Percentiles rank a stretch among this genome's conserved stretches.
phyloP scores from a whole-genome alignment of 2,888 invertebrate genomes.

The Ceriagrion tenellum region DNA sequence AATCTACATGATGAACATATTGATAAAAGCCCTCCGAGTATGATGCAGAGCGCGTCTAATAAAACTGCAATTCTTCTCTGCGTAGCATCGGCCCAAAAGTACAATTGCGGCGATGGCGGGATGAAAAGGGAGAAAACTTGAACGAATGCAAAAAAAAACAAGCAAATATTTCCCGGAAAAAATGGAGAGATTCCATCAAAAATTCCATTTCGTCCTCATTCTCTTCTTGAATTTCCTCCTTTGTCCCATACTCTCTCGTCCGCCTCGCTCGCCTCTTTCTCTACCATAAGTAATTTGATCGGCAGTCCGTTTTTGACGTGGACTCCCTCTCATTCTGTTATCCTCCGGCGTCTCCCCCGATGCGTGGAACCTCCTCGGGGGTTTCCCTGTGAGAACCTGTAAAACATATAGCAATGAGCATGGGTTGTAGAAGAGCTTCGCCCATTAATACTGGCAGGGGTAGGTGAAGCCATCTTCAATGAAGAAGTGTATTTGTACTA shows the following conservation, averaged over 20 bases:
- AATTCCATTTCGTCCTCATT: constrained; percentile 48
- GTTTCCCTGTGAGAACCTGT: no score
- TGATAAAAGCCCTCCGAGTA: not conserved
- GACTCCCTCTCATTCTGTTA: not conserved
- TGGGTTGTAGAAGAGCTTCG: no score
- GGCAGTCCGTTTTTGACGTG: not conserved
- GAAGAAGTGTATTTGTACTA: no score
- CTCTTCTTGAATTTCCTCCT: constrained; percentile 4
- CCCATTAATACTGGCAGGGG: no score
- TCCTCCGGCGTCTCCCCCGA: not conserved
- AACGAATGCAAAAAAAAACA: not conserved
- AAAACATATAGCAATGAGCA: no score
- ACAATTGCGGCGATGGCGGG: not conserved
- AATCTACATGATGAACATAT: not conserved
- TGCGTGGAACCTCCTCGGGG: no score
- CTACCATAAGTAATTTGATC: constrained; percentile 23
- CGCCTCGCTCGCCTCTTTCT: not conserved
- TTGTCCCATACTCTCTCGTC: not conserved
- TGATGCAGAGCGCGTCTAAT: not conserved
- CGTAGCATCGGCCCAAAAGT: not conserved
- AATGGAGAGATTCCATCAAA: constrained; percentile 2
- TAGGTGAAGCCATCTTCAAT: no score
- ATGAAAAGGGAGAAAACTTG: not conserved
- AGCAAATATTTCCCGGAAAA: not conserved
- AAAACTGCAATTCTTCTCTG: not conserved